Percentiles rank a stretch among this genome's conserved stretches.
phyloP scores from a whole-genome alignment of 35 echinoderm and acorn worm species.

The Patiria miniata region DNA sequence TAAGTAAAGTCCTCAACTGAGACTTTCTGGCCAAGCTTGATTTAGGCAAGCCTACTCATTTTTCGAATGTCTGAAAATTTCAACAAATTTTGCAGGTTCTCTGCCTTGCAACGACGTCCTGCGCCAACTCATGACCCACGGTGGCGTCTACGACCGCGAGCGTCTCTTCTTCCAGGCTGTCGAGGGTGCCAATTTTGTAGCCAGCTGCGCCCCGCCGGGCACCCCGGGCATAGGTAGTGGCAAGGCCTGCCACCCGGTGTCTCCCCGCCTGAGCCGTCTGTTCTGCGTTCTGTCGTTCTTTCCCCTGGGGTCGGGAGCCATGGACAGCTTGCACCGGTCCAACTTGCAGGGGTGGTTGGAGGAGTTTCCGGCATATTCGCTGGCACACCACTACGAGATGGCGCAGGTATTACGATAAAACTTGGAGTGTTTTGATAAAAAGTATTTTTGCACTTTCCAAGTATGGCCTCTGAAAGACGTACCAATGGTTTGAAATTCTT shows the following conservation, averaged over 20 bases:
- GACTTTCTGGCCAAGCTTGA: no score
- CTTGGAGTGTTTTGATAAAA: neutral
- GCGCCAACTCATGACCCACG: conserved; percentile 63
- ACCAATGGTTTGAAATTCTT: neutral
- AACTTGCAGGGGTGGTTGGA: conserved; percentile 85
- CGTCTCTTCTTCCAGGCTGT: conserved; percentile 62
- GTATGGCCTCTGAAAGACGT: neutral
- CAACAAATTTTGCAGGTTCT: conserved; percentile 41
- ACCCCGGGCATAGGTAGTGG: conserved; percentile 68
- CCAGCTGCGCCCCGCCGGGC: conserved; percentile 52
- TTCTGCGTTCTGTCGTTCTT: conserved; percentile 64
- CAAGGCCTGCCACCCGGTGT: conserved; percentile 48
- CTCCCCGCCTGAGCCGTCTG: conserved; percentile 58
- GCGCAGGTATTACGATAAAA: conserved; percentile 50
- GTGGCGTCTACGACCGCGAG: conserved; percentile 69
- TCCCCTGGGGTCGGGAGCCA: conserved; percentile 47
- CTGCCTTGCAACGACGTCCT: conserved; percentile 80
- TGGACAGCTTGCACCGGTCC: conserved; percentile 45
- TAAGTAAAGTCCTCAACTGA: neutral
- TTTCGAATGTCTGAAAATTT: neutral
- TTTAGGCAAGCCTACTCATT: no score
- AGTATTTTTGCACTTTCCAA: neutral
- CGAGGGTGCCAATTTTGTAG: conserved; percentile 68
- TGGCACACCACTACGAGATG: conserved; percentile 75
- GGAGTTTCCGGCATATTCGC: conserved; percentile 91